Base-by-base conservation (phyloP, 2,888 invertebrate species). In the Drosophila mulleri region DNA sequence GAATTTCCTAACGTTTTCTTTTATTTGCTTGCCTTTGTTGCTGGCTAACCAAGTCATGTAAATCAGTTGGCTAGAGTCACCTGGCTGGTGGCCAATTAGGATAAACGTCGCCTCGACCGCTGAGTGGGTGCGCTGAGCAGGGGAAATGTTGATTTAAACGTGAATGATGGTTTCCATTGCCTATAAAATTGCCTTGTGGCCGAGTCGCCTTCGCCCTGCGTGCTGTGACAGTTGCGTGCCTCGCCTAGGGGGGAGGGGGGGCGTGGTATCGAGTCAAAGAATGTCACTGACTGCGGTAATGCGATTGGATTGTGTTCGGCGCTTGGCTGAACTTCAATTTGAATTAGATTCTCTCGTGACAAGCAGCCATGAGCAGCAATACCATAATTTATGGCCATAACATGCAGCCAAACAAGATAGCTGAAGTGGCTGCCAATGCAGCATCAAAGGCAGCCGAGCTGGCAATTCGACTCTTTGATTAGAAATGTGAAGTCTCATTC, bases 71-170 rank as follows among this genome's bases (percentile, higher is more conserved):
- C 53, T 47, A 35, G 56, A 44, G 63, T 59, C 44, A 67, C 65
- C 61, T 52, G 80, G 70, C 82, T 71, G 54, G 75, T 78, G 79
- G 73, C 63, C 79, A 83, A 85, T 88, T 85, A 85, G 85, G 80
- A 86, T 90, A 89, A 89, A 89, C 90, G 84, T 75, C 75, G 73
- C 16, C 16, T 6, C 37, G 2, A 2, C 8, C 29, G 29, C 29
- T 5, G 29, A 1, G 29, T 29, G 29, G 29, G 29, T 5, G 29
- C 1, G 12, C 12, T 3, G 20, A 16, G 45, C 0, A 6, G 3
- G 89, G 90, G 91, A 90, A 91, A 91, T 91, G 90, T 90, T 89
- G 90, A 91, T 90, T 89, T 89, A 91, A 90, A 90, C 88, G 81
- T 89, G 87, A 90, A 80, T 84, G 89, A 90, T 75, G 78, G 72